Base-by-base conservation (phyloP, 2,888 invertebrate genomes). In the Cantharis nigra region DNA sequence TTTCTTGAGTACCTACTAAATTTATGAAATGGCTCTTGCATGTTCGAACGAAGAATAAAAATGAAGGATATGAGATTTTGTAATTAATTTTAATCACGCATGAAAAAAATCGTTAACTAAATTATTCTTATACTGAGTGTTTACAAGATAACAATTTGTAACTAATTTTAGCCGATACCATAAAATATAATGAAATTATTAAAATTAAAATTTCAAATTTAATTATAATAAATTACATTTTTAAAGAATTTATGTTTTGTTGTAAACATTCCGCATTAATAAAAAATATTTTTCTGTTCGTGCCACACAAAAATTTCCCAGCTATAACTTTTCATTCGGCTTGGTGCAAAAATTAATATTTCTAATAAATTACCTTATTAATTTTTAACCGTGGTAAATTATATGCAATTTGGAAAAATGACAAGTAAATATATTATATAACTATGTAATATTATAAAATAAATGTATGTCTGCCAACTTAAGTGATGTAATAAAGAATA, bases 41-140 rank as follows among this genome's bases (percentile, higher is more conserved):
- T 64, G 74, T 70, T 71, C 13, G 63, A 83, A 67, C 49, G 65
- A 49, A 63, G 23, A 63, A 75, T 26, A 23, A 63, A 49, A 67
- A 67, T 67, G 20, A 67, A 23, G 65, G 23, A 23, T 67, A 67
- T 26, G n/a, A 67, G 65, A 26, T n/a, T 26, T 67, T 23, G 23
- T 67, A 67, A 67, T 67, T 67, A 67, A 67, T 23, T 67, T 67
- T 67, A 67, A 67, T 67, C 65, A 67, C 65, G 65, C 65, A 67
- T 23, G 65, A 67, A 67, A 65, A 65, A 20, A 67, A 67, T 67
- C 65, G 23, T 67, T 67, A 23, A 67, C n/a, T 67, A n/a, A 49
- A n/a, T 13, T n/a, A n/a, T 49, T 65, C 11, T 20, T 65, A 65
- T 65, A 65, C 65, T 11, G 13, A 23, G 23, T 67, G 65, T 67